Base-by-base conservation (phyloP, 2,888 invertebrate genomes). In the Eudasyphora cyanicolor region DNA sequence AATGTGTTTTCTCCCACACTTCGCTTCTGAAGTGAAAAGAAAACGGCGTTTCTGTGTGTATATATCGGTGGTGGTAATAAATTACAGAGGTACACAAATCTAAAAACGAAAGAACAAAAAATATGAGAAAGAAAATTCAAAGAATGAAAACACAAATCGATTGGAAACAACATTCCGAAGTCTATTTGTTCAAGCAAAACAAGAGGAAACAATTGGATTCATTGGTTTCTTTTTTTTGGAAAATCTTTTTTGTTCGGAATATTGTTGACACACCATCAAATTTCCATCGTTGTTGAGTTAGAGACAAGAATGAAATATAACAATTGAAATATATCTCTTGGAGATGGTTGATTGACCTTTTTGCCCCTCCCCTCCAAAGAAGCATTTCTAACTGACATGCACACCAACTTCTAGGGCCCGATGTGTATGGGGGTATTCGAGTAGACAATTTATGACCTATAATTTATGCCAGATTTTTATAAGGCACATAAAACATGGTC, bases 321-420 rank as follows among this genome's bases (percentile, higher is more conserved):
- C 14, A 24, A 12, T 24, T 67, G 67, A 67, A 67, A 67, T 42
- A 12, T 24, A 42, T 38, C 67, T 35, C 67, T 1, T 17, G 42
- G 42, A 24, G 24, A 42, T 67, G 67, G 35, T 64, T 35, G 64
- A 42, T 38, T 67, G 67, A 67, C 67, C 67, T 67, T 67, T 67
- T 67, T 32, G 12, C 24, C 54, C 21, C 21, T 29, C 29, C n/a
- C 3, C n/a, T 45, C n/a, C n/a, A n/a, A n/a, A n/a, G n/a, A n/a
- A n/a, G n/a, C n/a, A n/a, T n/a, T n/a, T n/a, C n/a, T n/a, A n/a
- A n/a, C n/a, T n/a, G n/a, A n/a, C n/a, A n/a, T n/a, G n/a, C n/a
- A n/a, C n/a, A n/a, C n/a, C n/a, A n/a, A n/a, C n/a, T n/a, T n/a
- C n/a, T n/a, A n/a, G 10, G 17, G 6, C 19, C 19, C 12, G 24